Base-by-base conservation (phyloP, 2,113 vertebrate genomes). In the Pachyramphus minor region DNA sequence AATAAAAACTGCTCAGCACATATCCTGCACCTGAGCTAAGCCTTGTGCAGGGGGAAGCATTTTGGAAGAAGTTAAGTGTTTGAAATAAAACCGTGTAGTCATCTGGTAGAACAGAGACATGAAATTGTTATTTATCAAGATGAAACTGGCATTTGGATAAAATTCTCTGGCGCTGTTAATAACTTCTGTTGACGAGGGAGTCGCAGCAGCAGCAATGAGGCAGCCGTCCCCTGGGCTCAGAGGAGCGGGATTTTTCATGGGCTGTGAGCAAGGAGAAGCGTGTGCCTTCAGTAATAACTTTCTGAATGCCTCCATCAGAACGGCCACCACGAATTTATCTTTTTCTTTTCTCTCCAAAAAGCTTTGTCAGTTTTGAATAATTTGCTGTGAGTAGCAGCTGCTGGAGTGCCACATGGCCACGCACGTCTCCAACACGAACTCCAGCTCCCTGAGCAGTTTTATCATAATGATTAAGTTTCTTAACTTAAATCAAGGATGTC, bases 381-480 rank as follows among this genome's bases (percentile, higher is more conserved):
- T 92, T 66, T 82, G 67, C 94, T 73, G 84, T 63, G 79, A 84
- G 87, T 3, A 77, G 87, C 64, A 42, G 39, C 83, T 90, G 86
- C 59, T 45, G 12, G 75, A 73, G 86, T 41, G 68, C 80, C 91
- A 84, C 84, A 58, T 0, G 49, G 91, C 87, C 93, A 81, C 17
- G 31, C 69, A 74, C 33, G 0, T n/a, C 87, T 74, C 64, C 27
- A n/a, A 53, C 79, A 30, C 3, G 55, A 86, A 66, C 84, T 60
- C 67, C 92, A 45, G 8, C 55, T 94, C 92, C 94, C 95, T 1
- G 1, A 87, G 94, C 94, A 94, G 67, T 90, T 95, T 95, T 88
- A 94, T 95, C 95, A 92, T 56, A 33, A 90, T 97, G 95, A 96
- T 96, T 90, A 94, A 96, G 90, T 93, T 96, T 77, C 93, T 94